Conservation (phyloP, 2,888 invertebrate genomes). For the Lathronympha strigana region DNA sequence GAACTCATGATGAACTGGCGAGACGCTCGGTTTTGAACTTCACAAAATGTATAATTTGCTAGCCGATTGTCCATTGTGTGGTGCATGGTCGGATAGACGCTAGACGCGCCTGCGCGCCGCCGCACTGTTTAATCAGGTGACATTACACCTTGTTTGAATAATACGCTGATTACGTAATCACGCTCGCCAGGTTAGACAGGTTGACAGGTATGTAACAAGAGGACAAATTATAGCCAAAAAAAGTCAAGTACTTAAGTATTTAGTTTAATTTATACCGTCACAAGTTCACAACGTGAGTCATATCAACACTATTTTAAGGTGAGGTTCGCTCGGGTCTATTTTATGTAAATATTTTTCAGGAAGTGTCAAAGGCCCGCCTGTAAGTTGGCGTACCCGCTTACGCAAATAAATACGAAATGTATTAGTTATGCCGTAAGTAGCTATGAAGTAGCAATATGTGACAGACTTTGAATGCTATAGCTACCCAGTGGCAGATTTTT, state of each 20-base stretch:
- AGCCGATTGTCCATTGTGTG: conserved; percentile 60
- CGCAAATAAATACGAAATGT: no score
- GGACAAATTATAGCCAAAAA: not conserved
- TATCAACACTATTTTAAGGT: not conserved
- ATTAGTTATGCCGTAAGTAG: no score
- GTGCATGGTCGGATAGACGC: conserved; percentile 52
- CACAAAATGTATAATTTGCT: conserved; percentile 61
- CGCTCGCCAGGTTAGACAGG: conserved; percentile 16
- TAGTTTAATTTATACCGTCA: not conserved
- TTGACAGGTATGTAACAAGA: not conserved
- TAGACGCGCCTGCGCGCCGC: conserved; percentile 47
- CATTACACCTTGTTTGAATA: conserved; percentile 36
- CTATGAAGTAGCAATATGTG: no score
- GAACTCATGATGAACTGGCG: conserved; percentile 63
- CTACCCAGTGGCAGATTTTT: no score
- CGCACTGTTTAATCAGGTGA: conserved; percentile 46
- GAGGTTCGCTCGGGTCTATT: no score
- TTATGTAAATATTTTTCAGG: no score
- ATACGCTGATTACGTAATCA: conserved; percentile 34
- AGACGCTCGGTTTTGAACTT: conserved; percentile 58
- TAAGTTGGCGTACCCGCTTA: no score
- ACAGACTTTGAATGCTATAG: no score
- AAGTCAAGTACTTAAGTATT: not conserved
- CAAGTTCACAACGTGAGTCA: not conserved
- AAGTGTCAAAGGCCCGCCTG: no score